These are phyloP conservation scores for Cydia amplana DNA, from an alignment of 1,140 invertebrate genomes.

Conservation along the genomic window DNA sequence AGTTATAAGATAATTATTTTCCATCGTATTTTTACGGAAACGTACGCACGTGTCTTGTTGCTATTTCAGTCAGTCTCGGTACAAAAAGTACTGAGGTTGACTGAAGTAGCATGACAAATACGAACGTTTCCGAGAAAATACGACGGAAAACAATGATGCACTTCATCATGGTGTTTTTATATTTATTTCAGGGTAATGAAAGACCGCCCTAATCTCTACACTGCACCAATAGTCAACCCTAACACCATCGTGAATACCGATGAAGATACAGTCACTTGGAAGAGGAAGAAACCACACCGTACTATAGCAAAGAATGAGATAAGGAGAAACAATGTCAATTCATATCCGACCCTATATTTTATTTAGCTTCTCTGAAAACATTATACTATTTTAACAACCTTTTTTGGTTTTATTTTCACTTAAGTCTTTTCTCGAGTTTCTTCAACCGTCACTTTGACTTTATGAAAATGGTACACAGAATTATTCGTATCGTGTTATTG, in stretches of 20 bases:
- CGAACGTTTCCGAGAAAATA: too few species aligned
- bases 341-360: not conserved
- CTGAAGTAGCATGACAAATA: too few species aligned
- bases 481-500: conserved; percentile 4
- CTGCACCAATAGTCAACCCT: conserved; percentile 1
- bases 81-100: too few species aligned
- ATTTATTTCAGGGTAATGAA: conserved; percentile 5
- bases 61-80: too few species aligned
- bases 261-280: conserved; percentile 14
- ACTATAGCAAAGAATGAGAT: not conserved
- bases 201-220: not conserved
- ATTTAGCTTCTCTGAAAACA: conserved; percentile 16
- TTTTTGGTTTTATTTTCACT: too few species aligned
- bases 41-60: too few species aligned
- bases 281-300: conserved; percentile 17
- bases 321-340: not conserved
- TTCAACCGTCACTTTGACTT: conserved; percentile 6
- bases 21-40: too few species aligned
- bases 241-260: not conserved
- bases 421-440: too few species aligned
- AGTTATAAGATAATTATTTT: too few species aligned
- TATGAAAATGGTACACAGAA: not conserved
- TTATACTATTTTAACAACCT: not conserved
- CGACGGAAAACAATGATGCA: too few species aligned
- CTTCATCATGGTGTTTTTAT: not conserved